A percentile compares a stretch with the other conserved stretches of the same genome.
These are phyloP conservation scores for Macrotis lagotis DNA, from an alignment of 2,113 vertebrate species.

Conservation along the genomic window DNA sequence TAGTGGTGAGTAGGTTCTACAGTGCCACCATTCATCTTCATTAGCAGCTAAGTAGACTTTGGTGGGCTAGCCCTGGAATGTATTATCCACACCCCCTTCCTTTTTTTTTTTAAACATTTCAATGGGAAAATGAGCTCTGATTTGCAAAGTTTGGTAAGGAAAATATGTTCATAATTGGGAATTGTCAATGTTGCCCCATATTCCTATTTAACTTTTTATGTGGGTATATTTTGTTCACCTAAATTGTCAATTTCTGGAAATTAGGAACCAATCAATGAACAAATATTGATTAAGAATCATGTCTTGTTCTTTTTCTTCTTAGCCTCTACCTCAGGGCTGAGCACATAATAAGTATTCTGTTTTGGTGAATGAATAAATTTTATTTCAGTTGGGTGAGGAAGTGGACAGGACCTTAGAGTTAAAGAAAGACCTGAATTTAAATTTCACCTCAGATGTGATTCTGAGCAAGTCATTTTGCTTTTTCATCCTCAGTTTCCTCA, in stretches of 20 bases:
- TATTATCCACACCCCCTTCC: neutral
- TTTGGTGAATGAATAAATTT: neutral
- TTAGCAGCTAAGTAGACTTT: constrained; percentile 29
- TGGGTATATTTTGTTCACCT: neutral
- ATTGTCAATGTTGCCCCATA: neutral
- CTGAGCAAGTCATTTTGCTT: neutral
- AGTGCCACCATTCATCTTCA: neutral
- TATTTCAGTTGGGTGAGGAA: neutral
- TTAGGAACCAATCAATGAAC: neutral
- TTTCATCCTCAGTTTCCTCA: neutral
- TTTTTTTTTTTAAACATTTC: constrained; percentile 25
- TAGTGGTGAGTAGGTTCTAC: neutral
- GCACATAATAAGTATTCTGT: neutral
- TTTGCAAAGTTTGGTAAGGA: constrained; percentile 23
- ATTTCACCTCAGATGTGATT: neutral
- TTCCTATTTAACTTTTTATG: neutral
- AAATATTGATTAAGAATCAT: constrained; percentile 6
- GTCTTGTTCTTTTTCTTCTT: constrained; percentile 17
- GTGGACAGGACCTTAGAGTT: neutral
- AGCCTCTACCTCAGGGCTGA: neutral
- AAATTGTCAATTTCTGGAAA: neutral
- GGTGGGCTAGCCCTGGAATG: constrained; percentile 39
- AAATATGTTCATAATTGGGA: neutral
- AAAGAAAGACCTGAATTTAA: neutral
- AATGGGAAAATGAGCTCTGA: constrained; percentile 36